A percentile compares a stretch with the other conserved stretches of the same genome.
Evolutionary conservation across 2,797 vertebrate genomes (phyloP).

Genomic region (Lacerta agilis): DNA sequence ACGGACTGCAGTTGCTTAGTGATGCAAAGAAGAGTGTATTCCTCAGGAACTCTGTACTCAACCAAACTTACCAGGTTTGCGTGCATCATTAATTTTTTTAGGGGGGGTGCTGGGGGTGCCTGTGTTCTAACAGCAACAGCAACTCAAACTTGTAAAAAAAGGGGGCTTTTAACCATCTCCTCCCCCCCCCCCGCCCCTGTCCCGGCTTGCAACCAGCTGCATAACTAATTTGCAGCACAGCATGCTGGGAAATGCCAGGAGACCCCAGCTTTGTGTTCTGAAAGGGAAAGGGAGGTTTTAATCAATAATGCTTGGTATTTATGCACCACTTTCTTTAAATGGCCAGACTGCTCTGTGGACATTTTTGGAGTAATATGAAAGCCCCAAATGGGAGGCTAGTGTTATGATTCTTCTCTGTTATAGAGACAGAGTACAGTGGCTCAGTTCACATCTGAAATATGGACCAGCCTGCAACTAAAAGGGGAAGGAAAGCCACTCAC

Average conservation of each 20-base stretch:
- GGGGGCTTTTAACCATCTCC: background rate
- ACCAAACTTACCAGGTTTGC: background rate
- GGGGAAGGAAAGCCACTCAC: too few species aligned
- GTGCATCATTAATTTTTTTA: too few species aligned
- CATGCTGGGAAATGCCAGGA: conserved; percentile 12
- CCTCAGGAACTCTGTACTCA: conserved; percentile 3
- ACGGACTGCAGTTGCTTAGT: conserved; percentile 84
- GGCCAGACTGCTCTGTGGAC: background rate
- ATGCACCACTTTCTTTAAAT: background rate
- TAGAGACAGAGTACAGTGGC: background rate
- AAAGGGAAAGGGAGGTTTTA: background rate
- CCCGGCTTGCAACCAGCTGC: background rate
- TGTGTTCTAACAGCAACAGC: background rate
- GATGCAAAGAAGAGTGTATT: conserved; percentile 65
- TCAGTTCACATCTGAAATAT: background rate
- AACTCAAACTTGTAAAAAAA: background rate
- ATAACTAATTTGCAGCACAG: background rate
- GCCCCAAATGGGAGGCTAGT: too few species aligned
- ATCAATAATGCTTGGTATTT: background rate
- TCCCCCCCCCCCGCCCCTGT: background rate
- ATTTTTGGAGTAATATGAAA: too few species aligned
- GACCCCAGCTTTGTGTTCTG: background rate
- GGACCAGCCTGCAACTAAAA: background rate
- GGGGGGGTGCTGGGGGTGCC: background rate
- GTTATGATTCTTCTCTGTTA: background rate